Percentiles rank a stretch among this genome's conserved stretches.
Conservation (phyloP, 2,888 invertebrate species). For the Punctoribates punctum region DNA sequence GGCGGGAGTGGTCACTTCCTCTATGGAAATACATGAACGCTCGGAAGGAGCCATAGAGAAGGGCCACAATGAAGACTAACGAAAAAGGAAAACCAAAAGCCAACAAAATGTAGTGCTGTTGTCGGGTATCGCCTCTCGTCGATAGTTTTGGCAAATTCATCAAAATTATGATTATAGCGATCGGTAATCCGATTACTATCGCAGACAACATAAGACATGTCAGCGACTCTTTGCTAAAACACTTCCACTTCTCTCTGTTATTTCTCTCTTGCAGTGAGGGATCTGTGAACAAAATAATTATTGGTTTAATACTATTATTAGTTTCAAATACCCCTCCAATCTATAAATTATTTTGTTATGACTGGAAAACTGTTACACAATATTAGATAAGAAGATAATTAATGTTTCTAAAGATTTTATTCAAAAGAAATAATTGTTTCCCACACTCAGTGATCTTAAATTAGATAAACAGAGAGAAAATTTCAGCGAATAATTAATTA, state of each 20-base stretch:
- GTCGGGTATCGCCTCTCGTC: slow-evolving; percentile 38
- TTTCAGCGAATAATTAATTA: too few species aligned
- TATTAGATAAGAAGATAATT: too few species aligned
- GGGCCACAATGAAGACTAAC: slow-evolving; percentile 31
- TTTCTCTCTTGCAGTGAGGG: neutral
- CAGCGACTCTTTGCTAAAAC: slow-evolving; percentile 35
- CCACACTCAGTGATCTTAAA: too few species aligned
- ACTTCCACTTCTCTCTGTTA: neutral
- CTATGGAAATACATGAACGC: neutral
- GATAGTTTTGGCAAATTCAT: slow-evolving; percentile 40
- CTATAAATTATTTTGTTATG: too few species aligned
- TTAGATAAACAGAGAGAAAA: too few species aligned
- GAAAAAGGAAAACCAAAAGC: slow-evolving; percentile 42
- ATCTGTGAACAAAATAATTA: neutral
- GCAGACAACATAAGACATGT: slow-evolving; percentile 38
- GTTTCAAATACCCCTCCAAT: too few species aligned
- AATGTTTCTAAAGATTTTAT: too few species aligned
- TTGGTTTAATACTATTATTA: too few species aligned
- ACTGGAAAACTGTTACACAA: too few species aligned
- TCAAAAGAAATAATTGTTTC: too few species aligned
- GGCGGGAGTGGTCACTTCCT: slow-evolving; percentile 32
- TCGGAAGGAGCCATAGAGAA: slow-evolving; percentile 32
- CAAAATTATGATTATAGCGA: slow-evolving; percentile 40
- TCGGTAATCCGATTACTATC: slow-evolving; percentile 39
- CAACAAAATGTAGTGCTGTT: slow-evolving; percentile 40